phyloP scores from a whole-genome alignment of 2,797 vertebrate species.

The Masticophis lateralis region DNA sequence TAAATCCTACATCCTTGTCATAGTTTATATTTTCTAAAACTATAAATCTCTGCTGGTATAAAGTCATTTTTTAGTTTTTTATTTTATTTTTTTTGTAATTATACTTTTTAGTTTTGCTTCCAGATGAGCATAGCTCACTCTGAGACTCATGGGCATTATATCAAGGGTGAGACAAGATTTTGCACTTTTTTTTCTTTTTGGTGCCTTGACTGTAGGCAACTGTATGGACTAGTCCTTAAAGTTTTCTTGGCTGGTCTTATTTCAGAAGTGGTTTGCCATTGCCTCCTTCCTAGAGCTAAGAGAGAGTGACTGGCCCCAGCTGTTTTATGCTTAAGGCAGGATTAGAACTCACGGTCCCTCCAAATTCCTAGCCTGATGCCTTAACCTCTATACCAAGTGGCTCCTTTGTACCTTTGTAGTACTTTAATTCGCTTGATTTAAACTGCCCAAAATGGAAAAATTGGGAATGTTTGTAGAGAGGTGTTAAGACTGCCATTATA shows the following conservation, averaged over 20 bases:
- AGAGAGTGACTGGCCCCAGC: neutral
- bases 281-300: neutral
- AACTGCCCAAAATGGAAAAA: neutral
- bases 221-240: neutral
- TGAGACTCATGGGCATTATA: neutral
- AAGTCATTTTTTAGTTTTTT: neutral
- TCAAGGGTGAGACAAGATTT: neutral
- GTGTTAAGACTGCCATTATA: neutral
- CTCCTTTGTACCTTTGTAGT: neutral
- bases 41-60: neutral
- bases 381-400: neutral
- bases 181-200: neutral
- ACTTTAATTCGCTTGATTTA: neutral
- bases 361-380: neutral
- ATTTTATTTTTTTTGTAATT: neutral
- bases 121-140: neutral
- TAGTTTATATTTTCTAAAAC: neutral
- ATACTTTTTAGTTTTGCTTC: neutral
- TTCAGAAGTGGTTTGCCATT: neutral
- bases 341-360: neutral
- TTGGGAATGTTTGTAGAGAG: neutral
- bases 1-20: constrained; percentile 59
- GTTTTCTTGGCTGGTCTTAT: neutral
- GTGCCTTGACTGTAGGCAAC: neutral
- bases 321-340: neutral